These are phyloP conservation scores for Parochlus steinenii DNA, from an alignment of 2,888 invertebrate genomes.

Conservation along the genomic window DNA sequence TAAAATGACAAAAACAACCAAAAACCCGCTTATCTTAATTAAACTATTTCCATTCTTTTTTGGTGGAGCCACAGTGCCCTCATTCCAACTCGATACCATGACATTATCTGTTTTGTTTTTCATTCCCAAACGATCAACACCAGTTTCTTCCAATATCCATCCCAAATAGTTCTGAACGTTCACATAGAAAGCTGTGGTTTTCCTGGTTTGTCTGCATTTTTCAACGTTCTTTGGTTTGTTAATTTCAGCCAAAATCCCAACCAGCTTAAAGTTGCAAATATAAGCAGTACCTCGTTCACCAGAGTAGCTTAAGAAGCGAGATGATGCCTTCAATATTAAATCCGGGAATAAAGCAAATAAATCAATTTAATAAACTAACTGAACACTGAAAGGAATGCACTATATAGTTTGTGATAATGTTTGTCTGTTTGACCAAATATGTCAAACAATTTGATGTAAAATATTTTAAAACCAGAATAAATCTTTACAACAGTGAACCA, in stretches of 20 bases:
- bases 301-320: not conserved
- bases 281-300: slow-evolving; percentile 8
- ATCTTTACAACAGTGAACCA: too few species aligned
- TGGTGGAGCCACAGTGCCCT: too few species aligned
- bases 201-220: not conserved
- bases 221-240: slow-evolving; percentile 3
- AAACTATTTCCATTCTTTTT: too few species aligned
- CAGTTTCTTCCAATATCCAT: slow-evolving; percentile 1
- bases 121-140: not conserved
- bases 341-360: not conserved
- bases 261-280: slow-evolving; percentile 6
- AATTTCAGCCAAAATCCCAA: slow-evolving; percentile 4
- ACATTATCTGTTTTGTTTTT: not conserved
- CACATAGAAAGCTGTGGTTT: slow-evolving; percentile 4
- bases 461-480: too few species aligned
- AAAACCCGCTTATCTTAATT: too few species aligned
- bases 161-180: slow-evolving; percentile 1
- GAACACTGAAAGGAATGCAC: too few species aligned
- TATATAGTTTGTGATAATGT: too few species aligned
- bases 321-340: not conserved
- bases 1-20: too few species aligned
- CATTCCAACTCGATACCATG: not conserved
- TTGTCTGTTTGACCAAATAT: too few species aligned
- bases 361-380: slow-evolving; percentile 5
- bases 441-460: too few species aligned